These are phyloP conservation scores for Geotrypetes seraphini DNA, from an alignment of 2,797 vertebrate species.

Conservation along the genomic window DNA sequence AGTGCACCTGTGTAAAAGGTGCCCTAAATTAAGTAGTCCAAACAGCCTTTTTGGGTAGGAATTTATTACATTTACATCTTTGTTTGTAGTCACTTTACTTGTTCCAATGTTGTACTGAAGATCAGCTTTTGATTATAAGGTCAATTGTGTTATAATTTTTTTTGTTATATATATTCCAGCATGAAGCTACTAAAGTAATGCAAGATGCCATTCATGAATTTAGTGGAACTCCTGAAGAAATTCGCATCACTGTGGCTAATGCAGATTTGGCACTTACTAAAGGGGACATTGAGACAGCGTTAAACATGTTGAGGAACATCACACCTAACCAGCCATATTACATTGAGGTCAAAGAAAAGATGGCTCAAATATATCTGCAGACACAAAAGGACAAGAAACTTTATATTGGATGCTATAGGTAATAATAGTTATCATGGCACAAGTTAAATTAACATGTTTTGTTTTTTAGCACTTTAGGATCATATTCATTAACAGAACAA, in stretches of 20 bases:
- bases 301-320: conserved; percentile 39
- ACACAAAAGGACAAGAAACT: conserved; percentile 36
- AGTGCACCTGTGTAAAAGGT: too few species aligned
- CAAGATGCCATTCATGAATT: conserved; percentile 56
- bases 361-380: conserved; percentile 57
- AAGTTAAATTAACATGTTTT: too few species aligned
- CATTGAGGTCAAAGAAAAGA: conserved; percentile 52
- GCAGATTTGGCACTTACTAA: conserved; percentile 55
- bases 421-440: too few species aligned
- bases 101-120: too few species aligned
- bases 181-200: conserved; percentile 59
- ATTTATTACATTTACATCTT: too few species aligned
- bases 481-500: too few species aligned
- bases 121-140: background rate
- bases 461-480: too few species aligned
- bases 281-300: conserved; percentile 41
- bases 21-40: too few species aligned
- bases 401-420: conserved; percentile 59
- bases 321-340: conserved; percentile 47
- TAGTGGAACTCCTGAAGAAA: conserved; percentile 45
- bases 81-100: too few species aligned
- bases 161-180: conserved; percentile 33
- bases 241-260: conserved; percentile 47
- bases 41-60: too few species aligned
- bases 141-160: background rate